Evolutionary conservation across 1,140 invertebrate genomes (phyloP), one percentile per base, ranked within the genome.

Genomic region (Zaprionus tsacasi): DNA sequence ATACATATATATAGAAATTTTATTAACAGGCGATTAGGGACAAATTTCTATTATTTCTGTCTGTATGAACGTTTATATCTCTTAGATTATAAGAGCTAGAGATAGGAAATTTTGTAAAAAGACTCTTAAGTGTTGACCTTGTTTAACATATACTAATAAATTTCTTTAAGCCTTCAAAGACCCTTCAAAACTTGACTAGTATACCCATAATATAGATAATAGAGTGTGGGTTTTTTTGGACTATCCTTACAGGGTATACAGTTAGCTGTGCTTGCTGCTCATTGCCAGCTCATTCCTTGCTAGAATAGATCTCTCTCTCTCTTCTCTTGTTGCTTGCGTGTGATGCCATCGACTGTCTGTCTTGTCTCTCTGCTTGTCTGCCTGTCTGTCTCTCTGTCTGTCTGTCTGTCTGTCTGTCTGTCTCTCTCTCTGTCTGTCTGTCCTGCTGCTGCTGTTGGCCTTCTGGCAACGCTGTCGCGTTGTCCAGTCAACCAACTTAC

Each of bases 271-370:
- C 21, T 11, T 11, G 11, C 11, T 11, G 15, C 30, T 4, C 1
- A 13, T 3, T 10, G n/a, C 27, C 33, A 17, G 0, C 27, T 1
- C n/a, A 43, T 60, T 70, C 67, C 54, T 21, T 21, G 57, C 52
- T 70, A 61, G 58, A 55, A 63, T 15, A 45, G 12, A 58, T 60
- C 54, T 58, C 65, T 30, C 57, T 60, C 54, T 58, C 65, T 30
- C 57, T 52, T 71, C 75, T 57, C 50, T 66, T 45, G 25, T 33
- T 30, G 65, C 30, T 81, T 81, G 79, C 79, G 75, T 81, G 74
- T 77, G 27, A 30, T 30, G 27, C 27, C 27, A 30, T 30, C 27
- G 27, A 30, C 27, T 81, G 70, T 50, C 33, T 35, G 52, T 75
- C 52, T 45, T 15, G 40, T 27, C 17, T 48, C 11, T 27, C 13